phyloP scores from a whole-genome alignment of 1,140 invertebrate genomes.

The Periplaneta americana region DNA sequence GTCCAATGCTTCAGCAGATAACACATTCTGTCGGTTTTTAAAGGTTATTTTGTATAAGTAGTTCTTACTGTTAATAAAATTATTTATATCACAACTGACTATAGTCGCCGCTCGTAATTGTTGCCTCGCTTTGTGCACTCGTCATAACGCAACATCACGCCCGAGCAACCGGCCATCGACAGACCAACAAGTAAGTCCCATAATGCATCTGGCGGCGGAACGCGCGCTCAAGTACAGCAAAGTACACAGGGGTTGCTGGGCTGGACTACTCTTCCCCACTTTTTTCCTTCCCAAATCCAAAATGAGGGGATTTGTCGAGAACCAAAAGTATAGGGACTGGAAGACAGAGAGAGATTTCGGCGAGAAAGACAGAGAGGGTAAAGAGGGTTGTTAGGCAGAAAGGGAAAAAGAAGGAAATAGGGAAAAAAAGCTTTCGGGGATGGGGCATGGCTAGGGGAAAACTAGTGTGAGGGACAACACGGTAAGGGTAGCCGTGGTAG shows the following conservation, averaged over 20 bases:
- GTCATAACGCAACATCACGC: not conserved
- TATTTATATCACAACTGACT: too few relatives aligned
- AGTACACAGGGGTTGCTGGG: not conserved
- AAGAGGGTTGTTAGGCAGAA: not conserved
- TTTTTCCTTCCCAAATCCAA: constrained; percentile 5
- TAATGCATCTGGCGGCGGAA: not conserved
- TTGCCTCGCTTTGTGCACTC: not conserved
- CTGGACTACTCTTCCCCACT: not conserved
- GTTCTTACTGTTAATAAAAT: too few relatives aligned
- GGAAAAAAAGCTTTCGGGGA: not conserved
- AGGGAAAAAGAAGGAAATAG: constrained; percentile 2
- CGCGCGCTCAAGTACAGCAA: not conserved
- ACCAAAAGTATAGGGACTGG: not conserved
- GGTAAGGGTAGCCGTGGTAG: not conserved
- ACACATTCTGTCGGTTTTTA: too few relatives aligned
- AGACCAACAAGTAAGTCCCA: not conserved
- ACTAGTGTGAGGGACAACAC: not conserved
- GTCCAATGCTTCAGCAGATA: too few relatives aligned
- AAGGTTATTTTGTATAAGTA: too few relatives aligned
- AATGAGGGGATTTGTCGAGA: constrained; percentile 18
- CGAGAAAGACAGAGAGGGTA: not conserved
- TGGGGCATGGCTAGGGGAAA: not conserved
- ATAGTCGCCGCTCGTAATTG: too few relatives aligned
- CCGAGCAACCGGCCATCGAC: not conserved
- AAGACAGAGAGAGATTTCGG: not conserved